Conservation (phyloP, 2,113 vertebrate genomes). For the Atherinomorus stipes region DNA sequence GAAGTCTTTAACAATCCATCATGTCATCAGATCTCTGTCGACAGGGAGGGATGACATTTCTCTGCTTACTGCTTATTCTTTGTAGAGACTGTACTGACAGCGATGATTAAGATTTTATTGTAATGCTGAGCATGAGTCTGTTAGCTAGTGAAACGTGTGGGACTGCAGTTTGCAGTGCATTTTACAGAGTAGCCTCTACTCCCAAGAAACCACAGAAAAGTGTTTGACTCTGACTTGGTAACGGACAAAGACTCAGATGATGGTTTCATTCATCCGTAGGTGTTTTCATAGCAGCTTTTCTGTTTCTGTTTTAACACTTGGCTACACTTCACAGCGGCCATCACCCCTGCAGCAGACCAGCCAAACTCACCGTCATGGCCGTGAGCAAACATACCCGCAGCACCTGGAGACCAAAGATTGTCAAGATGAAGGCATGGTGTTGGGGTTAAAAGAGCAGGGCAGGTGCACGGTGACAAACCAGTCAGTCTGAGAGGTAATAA, state of each 20-base stretch:
- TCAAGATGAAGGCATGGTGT: neutral
- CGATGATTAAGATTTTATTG: neutral
- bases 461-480: neutral
- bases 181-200: neutral
- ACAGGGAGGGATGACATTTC: too few relatives aligned
- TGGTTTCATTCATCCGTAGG: conserved; percentile 1
- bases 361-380: conserved; percentile 7
- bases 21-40: neutral
- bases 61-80: too few relatives aligned
- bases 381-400: conserved; percentile 19
- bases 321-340: conserved; percentile 2
- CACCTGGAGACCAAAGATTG: conserved; percentile 1
- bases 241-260: neutral
- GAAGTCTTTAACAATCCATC: neutral
- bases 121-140: neutral
- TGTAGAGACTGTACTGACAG: neutral
- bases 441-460: neutral
- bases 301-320: conserved; percentile 18
- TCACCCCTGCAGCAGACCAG: neutral
- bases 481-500: neutral
- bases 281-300: conserved; percentile 12
- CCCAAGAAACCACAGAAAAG: neutral
- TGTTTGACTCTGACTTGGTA: neutral
- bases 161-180: neutral
- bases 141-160: neutral